These are phyloP conservation scores for Hydroisotoma schaefferi DNA, from an alignment of 2,888 invertebrate species.

Conservation along the genomic window DNA sequence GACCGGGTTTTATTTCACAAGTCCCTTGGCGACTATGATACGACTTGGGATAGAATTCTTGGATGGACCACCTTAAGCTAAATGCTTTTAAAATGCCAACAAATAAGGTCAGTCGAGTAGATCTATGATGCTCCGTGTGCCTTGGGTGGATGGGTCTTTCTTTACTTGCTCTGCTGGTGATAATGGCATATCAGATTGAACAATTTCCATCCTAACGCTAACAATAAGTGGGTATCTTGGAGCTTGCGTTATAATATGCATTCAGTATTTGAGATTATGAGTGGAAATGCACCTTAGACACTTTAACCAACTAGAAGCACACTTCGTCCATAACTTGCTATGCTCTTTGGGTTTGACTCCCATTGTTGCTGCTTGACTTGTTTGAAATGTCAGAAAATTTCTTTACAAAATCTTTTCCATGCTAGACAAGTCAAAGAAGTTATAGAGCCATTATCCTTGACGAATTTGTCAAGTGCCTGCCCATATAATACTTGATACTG, in stretches of 20 bases:
- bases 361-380: constrained; percentile 38
- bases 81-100: constrained; percentile 43
- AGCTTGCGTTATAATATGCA: no score
- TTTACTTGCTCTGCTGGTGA: constrained; percentile 17
- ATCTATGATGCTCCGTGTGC: no score
- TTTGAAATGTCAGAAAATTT: constrained; percentile 43
- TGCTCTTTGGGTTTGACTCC: constrained; percentile 33
- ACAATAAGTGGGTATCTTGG: not conserved
- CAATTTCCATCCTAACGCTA: constrained; percentile 26
- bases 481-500: no score
- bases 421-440: not conserved
- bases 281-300: no score
- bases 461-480: constrained; percentile 44
- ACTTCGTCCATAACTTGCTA: constrained; percentile 16
- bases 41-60: constrained; percentile 21
- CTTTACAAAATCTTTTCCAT: constrained; percentile 18
- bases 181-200: constrained; percentile 37
- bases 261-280: no score
- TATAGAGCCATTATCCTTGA: constrained; percentile 45
- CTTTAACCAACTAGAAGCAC: no score
- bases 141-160: constrained; percentile 14
- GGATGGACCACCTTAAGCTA: constrained; percentile 40
- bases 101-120: constrained; percentile 34
- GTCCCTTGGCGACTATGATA: constrained; percentile 24
- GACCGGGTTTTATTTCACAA: constrained; percentile 36